Percentiles rank a stretch among this genome's conserved stretches.
Conservation (phyloP, 2,113 vertebrate genomes). For the Mixornis gularis region DNA sequence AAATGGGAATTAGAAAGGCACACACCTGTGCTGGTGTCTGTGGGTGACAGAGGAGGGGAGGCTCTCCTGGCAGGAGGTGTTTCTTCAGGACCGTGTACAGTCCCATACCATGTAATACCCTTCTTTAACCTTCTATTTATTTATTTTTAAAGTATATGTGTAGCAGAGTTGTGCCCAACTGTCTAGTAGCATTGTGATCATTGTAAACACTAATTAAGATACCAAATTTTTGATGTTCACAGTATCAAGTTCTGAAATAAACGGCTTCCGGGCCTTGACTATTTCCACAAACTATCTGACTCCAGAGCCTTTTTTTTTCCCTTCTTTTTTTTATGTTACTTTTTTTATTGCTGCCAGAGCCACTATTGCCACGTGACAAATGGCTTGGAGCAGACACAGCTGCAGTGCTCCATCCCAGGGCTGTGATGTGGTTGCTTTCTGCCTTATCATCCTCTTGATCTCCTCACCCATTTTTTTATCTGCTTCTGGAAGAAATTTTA, state of each 20-base stretch:
- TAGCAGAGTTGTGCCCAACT: conserved; percentile 51
- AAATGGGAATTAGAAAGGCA: background rate
- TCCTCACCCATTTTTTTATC: background rate
- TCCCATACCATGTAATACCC: background rate
- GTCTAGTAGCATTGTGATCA: conserved; percentile 40
- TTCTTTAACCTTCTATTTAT: conserved; percentile 28
- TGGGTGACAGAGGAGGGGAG: background rate
- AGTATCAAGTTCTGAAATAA: conserved; percentile 70
- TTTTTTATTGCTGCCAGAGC: background rate
- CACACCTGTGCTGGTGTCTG: accelerated
- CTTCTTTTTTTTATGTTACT: background rate
- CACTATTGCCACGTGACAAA: accelerated
- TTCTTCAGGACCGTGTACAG: conserved; percentile 43
- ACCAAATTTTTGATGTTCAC: background rate
- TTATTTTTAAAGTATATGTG: conserved; percentile 28
- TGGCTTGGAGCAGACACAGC: background rate
- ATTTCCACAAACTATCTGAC: conserved; percentile 52
- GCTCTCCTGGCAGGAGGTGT: conserved; percentile 6
- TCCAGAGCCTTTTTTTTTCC: conserved; percentile 54
- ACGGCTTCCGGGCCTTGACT: conserved; percentile 64
- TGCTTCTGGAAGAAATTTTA: background rate
- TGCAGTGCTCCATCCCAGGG: background rate
- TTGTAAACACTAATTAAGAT: conserved; percentile 58
- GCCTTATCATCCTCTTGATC: background rate
- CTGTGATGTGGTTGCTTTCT: background rate